Evolutionary conservation across 2,797 vertebrate genomes (phyloP).

Genomic region (Acanthis flammea): DNA sequence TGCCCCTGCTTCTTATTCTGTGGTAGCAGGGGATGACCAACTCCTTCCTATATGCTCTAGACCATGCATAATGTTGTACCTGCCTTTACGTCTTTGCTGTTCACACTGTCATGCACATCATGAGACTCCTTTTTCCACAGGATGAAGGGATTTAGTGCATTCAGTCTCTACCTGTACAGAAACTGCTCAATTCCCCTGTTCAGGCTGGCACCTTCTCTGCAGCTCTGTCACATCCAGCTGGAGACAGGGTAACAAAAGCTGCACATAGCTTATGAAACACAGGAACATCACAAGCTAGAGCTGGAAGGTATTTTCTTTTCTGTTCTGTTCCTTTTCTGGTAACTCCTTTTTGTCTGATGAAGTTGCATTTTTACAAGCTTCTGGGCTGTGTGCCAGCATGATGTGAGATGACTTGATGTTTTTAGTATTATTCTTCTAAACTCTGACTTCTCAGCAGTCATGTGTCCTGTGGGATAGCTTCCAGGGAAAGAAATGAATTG

Average conservation of each 20-base stretch:
- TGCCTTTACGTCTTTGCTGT: not conserved
- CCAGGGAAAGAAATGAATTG: not conserved
- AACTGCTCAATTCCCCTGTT: not conserved
- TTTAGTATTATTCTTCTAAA: conserved; percentile 14
- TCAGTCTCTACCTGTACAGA: not conserved
- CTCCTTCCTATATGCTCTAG: not conserved
- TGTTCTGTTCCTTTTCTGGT: not conserved
- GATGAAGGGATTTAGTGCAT: not conserved
- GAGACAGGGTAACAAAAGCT: not conserved
- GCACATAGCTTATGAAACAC: not conserved
- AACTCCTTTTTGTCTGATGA: conserved; percentile 15
- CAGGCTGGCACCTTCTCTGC: not conserved
- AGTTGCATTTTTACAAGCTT: conserved; percentile 24
- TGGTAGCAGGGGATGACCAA: not conserved
- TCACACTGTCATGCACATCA: not conserved
- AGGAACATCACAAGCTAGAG: not conserved
- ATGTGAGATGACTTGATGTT: conserved; percentile 32
- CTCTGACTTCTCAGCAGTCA: not conserved
- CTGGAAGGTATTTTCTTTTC: not conserved
- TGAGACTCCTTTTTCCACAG: not conserved
- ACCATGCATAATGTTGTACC: not conserved
- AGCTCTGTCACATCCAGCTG: not conserved
- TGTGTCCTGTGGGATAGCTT: not conserved
- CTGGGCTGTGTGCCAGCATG: conserved; percentile 7
- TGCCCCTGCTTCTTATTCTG: not conserved